A percentile compares a stretch with the other conserved stretches of the same genome.
Conservation (phyloP, 2,888 invertebrate genomes). For the Brenthis ino region DNA sequence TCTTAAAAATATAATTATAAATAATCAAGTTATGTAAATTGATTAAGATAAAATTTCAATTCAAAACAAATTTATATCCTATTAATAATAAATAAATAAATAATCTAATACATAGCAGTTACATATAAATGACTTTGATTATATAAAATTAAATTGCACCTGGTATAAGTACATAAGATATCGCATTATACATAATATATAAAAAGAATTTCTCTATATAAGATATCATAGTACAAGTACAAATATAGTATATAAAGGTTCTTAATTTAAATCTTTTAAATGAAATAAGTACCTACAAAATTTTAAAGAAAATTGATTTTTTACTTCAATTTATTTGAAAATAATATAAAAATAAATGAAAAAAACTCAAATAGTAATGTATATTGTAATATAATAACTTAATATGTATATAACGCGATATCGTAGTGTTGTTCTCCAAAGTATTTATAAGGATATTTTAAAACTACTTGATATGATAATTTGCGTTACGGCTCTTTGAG, state of each 20-base stretch:
- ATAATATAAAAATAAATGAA: no score
- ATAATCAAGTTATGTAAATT: slow-evolving; percentile 14
- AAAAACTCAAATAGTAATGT: no score
- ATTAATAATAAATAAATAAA: not conserved
- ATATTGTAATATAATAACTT: no score
- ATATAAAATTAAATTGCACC: not conserved
- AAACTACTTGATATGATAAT: slow-evolving; percentile 44
- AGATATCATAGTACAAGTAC: no score
- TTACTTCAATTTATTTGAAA: no score
- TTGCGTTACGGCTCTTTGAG: slow-evolving; percentile 59
- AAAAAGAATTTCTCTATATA: no score
- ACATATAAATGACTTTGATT: not conserved
- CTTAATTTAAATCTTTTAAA: no score
- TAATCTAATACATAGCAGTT: not conserved
- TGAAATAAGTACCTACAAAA: no score
- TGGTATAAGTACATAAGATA: slow-evolving; percentile 5
- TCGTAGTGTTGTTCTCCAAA: not conserved
- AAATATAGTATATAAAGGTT: no score
- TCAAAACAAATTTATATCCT: not conserved
- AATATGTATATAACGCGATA: slow-evolving; percentile 5
- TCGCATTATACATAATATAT: not conserved
- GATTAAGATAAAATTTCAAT: not conserved
- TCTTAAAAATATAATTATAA: slow-evolving; percentile 13
- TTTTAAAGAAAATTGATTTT: no score
- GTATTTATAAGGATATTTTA: slow-evolving; percentile 12